Evolutionary conservation across 2,113 vertebrate species (phyloP).

Genomic region (Calypte anna): DNA sequence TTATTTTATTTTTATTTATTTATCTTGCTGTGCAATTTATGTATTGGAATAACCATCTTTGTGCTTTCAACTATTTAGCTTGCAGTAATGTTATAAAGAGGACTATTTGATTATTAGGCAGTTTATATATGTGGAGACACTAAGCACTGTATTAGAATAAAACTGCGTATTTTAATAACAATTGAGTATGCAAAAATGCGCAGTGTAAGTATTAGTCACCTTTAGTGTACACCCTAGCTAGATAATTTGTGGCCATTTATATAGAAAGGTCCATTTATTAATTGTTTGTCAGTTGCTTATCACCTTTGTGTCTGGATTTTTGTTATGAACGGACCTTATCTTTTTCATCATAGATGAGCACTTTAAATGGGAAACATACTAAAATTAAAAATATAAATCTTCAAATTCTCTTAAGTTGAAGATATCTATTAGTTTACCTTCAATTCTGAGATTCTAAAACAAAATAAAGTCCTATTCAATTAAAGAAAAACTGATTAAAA

Average conservation of each 20-base stretch:
- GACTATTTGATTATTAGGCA: slow-evolving; percentile 1
- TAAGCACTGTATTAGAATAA: slow-evolving; percentile 8
- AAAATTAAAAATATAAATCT: slow-evolving; percentile 33
- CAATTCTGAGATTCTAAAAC: not conserved
- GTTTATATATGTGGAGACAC: not conserved
- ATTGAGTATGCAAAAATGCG: not conserved
- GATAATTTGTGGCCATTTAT: slow-evolving; percentile 9
- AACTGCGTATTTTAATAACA: not conserved
- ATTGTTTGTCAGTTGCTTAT: not conserved
- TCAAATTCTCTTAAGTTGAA: not conserved
- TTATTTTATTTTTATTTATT: too few relatives aligned
- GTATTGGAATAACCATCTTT: not conserved
- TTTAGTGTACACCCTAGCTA: not conserved
- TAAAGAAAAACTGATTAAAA: not conserved
- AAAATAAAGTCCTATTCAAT: not conserved
- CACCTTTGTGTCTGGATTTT: not conserved
- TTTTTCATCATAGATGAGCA: not conserved
- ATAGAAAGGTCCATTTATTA: not conserved
- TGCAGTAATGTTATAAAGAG: not conserved
- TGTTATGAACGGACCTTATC: not conserved
- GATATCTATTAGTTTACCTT: not conserved
- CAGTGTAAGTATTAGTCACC: slow-evolving; percentile 13
- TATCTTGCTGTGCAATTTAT: not conserved
- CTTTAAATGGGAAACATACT: not conserved
- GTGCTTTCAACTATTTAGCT: not conserved